Conservation (phyloP, 2,113 vertebrate species). For the Tylochromis polylepis region DNA sequence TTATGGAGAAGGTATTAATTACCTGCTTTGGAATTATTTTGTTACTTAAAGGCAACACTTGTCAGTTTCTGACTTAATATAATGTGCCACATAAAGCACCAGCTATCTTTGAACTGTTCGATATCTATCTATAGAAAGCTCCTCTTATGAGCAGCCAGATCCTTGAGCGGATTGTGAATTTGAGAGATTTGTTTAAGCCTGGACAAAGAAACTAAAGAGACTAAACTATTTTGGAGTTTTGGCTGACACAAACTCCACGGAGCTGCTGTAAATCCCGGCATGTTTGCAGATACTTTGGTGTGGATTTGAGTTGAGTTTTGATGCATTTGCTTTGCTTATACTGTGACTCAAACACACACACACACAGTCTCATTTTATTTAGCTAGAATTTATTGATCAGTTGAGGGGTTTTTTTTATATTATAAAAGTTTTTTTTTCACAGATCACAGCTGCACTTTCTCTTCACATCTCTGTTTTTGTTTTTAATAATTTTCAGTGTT, state of each 20-base stretch:
- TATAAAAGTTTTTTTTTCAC: background rate
- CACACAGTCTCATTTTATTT: background rate
- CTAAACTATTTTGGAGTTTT: background rate
- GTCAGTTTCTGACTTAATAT: background rate
- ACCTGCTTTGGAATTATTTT: background rate
- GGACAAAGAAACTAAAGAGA: background rate
- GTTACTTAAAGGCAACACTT: background rate
- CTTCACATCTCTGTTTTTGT: background rate
- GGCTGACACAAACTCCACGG: background rate
- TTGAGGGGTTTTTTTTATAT: background rate
- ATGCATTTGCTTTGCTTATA: background rate
- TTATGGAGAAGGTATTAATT: background rate
- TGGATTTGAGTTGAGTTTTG: background rate
- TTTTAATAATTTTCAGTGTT: background rate
- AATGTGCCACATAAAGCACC: background rate
- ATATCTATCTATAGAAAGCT: background rate
- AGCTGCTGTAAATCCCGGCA: background rate
- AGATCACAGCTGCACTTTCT: background rate
- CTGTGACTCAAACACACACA: fast-evolving
- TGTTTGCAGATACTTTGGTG: background rate
- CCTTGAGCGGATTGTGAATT: background rate
- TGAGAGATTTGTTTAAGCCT: background rate
- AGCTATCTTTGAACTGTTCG: background rate
- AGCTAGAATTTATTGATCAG: background rate
- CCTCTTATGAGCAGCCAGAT: background rate